Base-by-base conservation (phyloP, 92 coral and sea anemone genomes). In the Epizoanthus rinbou region DNA sequence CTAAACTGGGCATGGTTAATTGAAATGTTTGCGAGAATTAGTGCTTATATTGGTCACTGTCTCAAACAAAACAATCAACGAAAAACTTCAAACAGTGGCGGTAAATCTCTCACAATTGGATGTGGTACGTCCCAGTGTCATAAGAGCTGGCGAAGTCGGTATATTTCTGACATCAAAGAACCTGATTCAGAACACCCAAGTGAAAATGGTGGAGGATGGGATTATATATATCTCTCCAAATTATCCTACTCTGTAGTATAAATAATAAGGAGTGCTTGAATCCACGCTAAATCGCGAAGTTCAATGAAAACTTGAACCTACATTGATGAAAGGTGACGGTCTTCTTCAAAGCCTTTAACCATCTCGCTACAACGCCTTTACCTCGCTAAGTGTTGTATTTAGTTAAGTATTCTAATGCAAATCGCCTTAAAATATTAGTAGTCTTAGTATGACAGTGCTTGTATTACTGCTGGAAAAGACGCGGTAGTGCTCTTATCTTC, bases 31-130 rank as follows among this genome's bases (percentile, higher is more conserved):
- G 69, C 9, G 43, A 28, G 71, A 59, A 63, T 63, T 47, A 21
- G 56, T 60, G 58, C 11, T 8, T 62, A 62, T 60, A 78, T 78
- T 78, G 71, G 39, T 13, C 58, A 23, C 35, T 62, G 82, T 78
- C 82, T 78, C 70, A 25, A 15, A 13, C 21, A 66, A 41, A n/a
- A 63, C 28, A 52, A 23, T 23, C 57, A 64, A 43, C 15, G 19
- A 23, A 74, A 39, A 23, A 21, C 57, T 78, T 62, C 82, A 78
- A 60, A 57, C 69, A 22, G 82, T 8, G 82, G 58, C 82, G 82
- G 71, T 31, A 43, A 50, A 50, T 50, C 54, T 10, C 3, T 15
- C 56, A 21, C 82, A 37, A 66, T 78, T 47, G 82, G 82, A 78
- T 41, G 31, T 41, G 15, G 15, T 57, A 7, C 23, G 16, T 37